Percentiles rank a stretch among this genome's conserved stretches.
Conservation (phyloP, 2,888 invertebrate genomes). For the Endomychus coccineus region DNA sequence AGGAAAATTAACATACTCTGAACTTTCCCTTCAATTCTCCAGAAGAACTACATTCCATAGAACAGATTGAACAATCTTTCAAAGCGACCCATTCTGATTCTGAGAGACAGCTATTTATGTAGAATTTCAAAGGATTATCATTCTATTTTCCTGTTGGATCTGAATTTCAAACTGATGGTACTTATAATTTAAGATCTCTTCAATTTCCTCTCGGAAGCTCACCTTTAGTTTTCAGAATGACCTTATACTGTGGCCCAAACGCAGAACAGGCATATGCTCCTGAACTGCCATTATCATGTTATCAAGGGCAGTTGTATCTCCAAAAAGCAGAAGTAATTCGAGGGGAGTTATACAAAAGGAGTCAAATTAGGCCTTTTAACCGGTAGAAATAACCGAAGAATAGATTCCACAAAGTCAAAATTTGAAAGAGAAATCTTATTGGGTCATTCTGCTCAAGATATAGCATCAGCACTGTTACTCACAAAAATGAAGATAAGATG, state of each 20-base stretch:
- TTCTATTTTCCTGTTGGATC: constrained; percentile 96
- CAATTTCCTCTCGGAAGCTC: constrained; percentile 92
- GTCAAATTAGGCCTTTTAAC: constrained; percentile 69
- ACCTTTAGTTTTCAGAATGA: constrained; percentile 87
- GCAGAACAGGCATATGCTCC: constrained; percentile 62
- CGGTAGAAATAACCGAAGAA: constrained; percentile 46
- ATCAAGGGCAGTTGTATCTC: constrained; percentile 84
- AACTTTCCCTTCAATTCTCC: constrained; percentile 78
- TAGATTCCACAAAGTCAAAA: constrained; percentile 54
- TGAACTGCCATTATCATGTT: constrained; percentile 79
- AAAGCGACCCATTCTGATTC: constrained; percentile 98
- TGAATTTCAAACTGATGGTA: constrained; percentile 61
- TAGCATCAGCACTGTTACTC: constrained; percentile 86
- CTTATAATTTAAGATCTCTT: constrained; percentile 62
- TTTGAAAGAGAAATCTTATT: constrained; percentile 67
- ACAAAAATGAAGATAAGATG: constrained; percentile 99
- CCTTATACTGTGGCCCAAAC: constrained; percentile 68
- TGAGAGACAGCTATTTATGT: constrained; percentile 87
- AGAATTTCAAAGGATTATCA: constrained; percentile 94
- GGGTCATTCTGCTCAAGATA: constrained; percentile 83
- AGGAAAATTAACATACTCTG: constrained; percentile 96
- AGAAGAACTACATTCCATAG: constrained; percentile 91
- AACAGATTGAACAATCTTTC: constrained; percentile 97
- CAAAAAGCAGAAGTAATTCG: constrained; percentile 76
- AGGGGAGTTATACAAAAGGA: constrained; percentile 64